phyloP scores from a whole-genome alignment of 2,888 invertebrate species.

The Epistrophe eligans region DNA sequence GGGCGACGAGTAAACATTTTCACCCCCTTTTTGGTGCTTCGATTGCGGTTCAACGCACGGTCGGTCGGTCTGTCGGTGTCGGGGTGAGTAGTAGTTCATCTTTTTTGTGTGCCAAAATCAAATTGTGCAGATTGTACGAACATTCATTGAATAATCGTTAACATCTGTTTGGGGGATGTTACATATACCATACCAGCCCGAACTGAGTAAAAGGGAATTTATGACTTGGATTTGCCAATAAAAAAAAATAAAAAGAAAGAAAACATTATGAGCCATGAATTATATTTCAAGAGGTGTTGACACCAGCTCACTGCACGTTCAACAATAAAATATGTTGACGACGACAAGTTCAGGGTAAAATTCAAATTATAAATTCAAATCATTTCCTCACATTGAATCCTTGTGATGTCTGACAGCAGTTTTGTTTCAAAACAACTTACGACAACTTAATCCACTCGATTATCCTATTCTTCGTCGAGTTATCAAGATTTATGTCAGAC shows the following conservation, averaged over 20 bases:
- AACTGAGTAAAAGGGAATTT: conserved; percentile 10
- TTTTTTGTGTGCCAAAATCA: conserved; percentile 37
- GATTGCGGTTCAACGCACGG: background rate
- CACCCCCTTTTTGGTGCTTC: conserved; percentile 22
- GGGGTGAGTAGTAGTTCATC: background rate
- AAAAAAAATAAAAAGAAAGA: conserved; percentile 1
- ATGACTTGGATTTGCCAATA: conserved; percentile 23
- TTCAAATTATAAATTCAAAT: conserved; percentile 33
- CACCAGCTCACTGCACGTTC: conserved; percentile 1
- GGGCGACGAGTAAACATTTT: conserved; percentile 1
- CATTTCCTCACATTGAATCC: conserved; percentile 2
- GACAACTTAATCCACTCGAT: conserved; percentile 47
- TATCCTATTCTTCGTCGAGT: conserved; percentile 35
- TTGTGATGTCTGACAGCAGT: conserved; percentile 33
- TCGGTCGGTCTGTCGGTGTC: no score
- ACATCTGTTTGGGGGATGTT: conserved; percentile 78
- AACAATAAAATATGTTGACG: background rate
- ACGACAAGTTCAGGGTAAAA: conserved; percentile 16
- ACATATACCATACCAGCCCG: background rate
- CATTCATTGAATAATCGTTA: conserved; percentile 80
- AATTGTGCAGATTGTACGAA: conserved; percentile 46
- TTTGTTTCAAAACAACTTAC: conserved; percentile 21
- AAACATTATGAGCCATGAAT: conserved; percentile 25
- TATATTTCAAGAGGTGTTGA: conserved; percentile 28
- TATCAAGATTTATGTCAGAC: conserved; percentile 33